A percentile compares a stretch with the other conserved stretches of the same genome.
Evolutionary conservation across 2,113 vertebrate genomes (phyloP).

Genomic region (Sinocyclocheilus grahami): DNA sequence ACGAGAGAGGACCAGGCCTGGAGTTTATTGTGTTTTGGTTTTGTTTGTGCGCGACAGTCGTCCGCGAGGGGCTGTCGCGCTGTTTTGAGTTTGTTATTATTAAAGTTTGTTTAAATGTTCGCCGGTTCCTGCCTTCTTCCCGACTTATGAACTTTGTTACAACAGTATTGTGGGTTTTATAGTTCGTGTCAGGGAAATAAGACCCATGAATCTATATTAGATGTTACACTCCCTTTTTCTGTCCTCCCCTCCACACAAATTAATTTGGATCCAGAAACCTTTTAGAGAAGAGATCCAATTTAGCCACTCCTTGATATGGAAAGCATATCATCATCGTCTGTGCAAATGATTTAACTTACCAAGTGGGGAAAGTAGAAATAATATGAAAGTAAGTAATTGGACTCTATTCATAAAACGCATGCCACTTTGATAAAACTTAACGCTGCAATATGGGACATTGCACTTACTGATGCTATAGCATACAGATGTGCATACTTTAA

Average conservation of each 20-base stretch:
- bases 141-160: too few relatives aligned
- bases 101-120: too few relatives aligned
- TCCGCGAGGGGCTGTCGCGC: too few relatives aligned
- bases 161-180: constrained; percentile 26
- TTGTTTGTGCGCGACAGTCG: too few relatives aligned
- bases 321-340: constrained; percentile 32
- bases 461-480: not conserved
- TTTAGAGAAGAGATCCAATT: constrained; percentile 40
- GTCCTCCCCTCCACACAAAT: constrained; percentile 35
- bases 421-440: constrained; percentile 41
- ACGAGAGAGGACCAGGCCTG: too few relatives aligned
- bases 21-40: too few relatives aligned
- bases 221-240: constrained; percentile 17
- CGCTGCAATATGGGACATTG: not conserved
- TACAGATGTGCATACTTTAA: not conserved
- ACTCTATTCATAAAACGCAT: constrained; percentile 25
- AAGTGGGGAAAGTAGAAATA: constrained; percentile 14
- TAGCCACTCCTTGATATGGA: constrained; percentile 38
- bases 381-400: constrained; percentile 40
- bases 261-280: constrained; percentile 18
- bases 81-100: too few relatives aligned
- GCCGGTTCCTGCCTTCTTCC: too few relatives aligned
- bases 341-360: constrained; percentile 41
- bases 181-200: constrained; percentile 12
- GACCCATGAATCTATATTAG: constrained; percentile 42